Evolutionary conservation across 2,797 vertebrate genomes (phyloP), one percentile per base, ranked within the genome.

Genomic region (Falco columbarius): DNA sequence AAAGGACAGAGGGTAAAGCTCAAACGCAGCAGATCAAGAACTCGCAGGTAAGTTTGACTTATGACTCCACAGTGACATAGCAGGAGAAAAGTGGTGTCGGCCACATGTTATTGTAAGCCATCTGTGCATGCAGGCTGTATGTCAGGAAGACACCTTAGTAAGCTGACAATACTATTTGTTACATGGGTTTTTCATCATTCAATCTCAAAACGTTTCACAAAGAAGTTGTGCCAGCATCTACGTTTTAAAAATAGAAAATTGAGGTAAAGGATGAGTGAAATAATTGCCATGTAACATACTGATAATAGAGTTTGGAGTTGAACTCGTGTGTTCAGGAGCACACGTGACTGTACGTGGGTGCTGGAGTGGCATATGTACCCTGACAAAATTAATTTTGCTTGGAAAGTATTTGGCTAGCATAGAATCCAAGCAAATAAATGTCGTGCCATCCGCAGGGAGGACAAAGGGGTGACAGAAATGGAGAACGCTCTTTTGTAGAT

Each of bases 311-410:
- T n/a, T 40, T 71, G 38, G n/a, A 81, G 22, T 3, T 73, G 55
- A 73, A 14, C n/a, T 66, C 4, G 51, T 32, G 21, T 65, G 27
- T 54, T 79, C 36, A 52, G 86, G 46, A 83, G 42, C 18, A 38
- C 6, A 6, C 0, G 1, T 47, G 54, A 66, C 38, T n/a, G 11
- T 83, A 55, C 6, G 0, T 30, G n/a, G 24, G 6, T 76, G 40
- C 44, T 72, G 58, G 27, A 62, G 23, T 16, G 38, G 32, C 32
- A 4, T 76, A 58, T 27, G 42, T 44, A 44, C 38, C 68, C 29
- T 86, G 65, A 63, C 3, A 67, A 70, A 81, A 70, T 47, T 9
- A 54, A 32, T 24, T 49, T 66, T 67, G 29, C 61, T 89, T 92
- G 59, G 47, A 49, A 93, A 66, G 21, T 27, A 52, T 71, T 81